A percentile compares a stretch with the other conserved stretches of the same genome.
phyloP scores from a whole-genome alignment of 2,888 invertebrate genomes.

The Caenorhabditis panamensis region DNA sequence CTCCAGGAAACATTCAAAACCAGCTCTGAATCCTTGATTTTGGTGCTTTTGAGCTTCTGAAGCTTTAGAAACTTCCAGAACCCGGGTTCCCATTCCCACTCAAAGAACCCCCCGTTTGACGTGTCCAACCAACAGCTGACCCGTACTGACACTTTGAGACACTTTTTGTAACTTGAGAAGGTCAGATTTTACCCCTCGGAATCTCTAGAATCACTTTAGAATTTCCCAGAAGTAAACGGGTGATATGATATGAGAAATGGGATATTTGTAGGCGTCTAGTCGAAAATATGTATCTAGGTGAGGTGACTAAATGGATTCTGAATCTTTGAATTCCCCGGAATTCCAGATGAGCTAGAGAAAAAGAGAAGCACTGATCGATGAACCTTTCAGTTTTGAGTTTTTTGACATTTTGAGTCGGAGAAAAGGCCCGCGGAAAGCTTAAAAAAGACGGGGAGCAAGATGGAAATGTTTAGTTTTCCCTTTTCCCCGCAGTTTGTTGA shows the following conservation, averaged over 20 bases:
- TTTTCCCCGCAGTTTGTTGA: constrained; percentile 26
- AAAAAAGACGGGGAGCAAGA: constrained; percentile 8
- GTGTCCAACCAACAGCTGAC: too few relatives aligned
- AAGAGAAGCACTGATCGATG: constrained; percentile 2
- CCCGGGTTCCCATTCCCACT: neutral
- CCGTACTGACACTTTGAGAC: constrained; percentile 17
- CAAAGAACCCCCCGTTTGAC: neutral
- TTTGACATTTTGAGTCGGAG: too few relatives aligned
- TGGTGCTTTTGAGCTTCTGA: neutral
- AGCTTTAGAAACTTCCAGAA: neutral
- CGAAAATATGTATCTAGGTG: neutral
- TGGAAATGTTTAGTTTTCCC: constrained; percentile 46
- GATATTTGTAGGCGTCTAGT: neutral
- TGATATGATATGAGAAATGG: neutral
- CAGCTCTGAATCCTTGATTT: too few relatives aligned
- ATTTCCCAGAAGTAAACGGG: neutral
- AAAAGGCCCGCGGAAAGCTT: too few relatives aligned
- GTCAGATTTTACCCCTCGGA: constrained; percentile 7
- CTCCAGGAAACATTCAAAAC: neutral
- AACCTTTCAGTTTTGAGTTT: neutral
- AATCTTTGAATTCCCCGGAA: neutral
- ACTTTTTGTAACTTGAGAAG: constrained; percentile 39
- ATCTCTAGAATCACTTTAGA: too few relatives aligned
- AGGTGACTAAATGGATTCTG: too few relatives aligned
- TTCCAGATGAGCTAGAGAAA: neutral